Conservation (phyloP, 1,140 invertebrate species). For the Drosophila suzukii region DNA sequence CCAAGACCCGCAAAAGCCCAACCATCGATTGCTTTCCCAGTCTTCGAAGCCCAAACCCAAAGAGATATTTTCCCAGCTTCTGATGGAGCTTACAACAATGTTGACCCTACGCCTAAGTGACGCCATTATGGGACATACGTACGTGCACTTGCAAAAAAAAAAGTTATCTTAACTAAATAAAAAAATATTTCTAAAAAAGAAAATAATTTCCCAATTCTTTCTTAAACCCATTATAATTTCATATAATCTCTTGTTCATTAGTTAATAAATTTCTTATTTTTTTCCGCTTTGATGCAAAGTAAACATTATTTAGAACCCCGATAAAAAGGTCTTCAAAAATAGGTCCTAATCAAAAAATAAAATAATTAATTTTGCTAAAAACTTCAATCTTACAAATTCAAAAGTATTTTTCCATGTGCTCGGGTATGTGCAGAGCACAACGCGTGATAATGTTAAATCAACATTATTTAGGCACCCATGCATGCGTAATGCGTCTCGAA, state of each 20-base stretch:
- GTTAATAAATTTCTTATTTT: too few relatives aligned
- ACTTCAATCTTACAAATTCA: neutral
- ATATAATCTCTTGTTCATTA: too few relatives aligned
- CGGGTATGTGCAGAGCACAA: slow-evolving; percentile 17
- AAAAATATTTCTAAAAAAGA: too few relatives aligned
- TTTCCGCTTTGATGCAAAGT: too few relatives aligned
- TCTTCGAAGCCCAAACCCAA: slow-evolving; percentile 2
- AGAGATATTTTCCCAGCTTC: slow-evolving; percentile 6
- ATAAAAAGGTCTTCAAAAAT: too few relatives aligned
- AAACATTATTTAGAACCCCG: too few relatives aligned
- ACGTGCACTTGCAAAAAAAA: slow-evolving; percentile 6
- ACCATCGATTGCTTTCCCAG: slow-evolving; percentile 39
- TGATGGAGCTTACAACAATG: slow-evolving; percentile 40
- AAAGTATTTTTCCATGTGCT: neutral
- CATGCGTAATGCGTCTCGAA: slow-evolving; percentile 83
- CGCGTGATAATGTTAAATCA: slow-evolving; percentile 82
- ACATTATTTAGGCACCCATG: slow-evolving; percentile 83
- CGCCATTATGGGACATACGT: slow-evolving; percentile 29
- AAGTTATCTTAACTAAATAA: too few relatives aligned
- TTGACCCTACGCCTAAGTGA: slow-evolving; percentile 48
- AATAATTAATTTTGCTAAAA: too few relatives aligned
- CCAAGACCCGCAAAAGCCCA: neutral
- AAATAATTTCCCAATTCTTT: too few relatives aligned
- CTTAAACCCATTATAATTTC: too few relatives aligned
- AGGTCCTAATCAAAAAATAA: too few relatives aligned